Evolutionary conservation across 1,140 invertebrate species (phyloP).

Genomic region (Drosophila sulfurigaster): DNA sequence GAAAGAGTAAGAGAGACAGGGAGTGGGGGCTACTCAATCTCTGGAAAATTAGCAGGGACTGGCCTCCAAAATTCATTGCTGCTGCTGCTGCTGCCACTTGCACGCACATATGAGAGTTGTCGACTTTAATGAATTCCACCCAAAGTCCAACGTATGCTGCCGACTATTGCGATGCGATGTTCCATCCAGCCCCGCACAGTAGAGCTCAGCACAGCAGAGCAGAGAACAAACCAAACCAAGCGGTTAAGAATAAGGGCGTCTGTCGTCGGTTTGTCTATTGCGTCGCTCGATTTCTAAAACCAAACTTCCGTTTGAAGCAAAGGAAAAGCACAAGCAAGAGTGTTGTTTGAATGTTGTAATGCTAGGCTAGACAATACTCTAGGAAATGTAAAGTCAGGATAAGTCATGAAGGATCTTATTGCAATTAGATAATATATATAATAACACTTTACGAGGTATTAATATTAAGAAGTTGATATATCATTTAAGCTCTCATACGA

Average conservation of each 20-base stretch:
- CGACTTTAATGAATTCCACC: conserved; percentile 36
- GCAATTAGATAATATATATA: too few species aligned
- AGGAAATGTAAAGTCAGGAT: not conserved
- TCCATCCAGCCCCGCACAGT: not conserved
- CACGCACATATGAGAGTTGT: conserved; percentile 51
- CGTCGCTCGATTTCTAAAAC: conserved; percentile 76
- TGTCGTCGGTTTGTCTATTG: conserved; percentile 46
- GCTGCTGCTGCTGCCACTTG: conserved; percentile 23
- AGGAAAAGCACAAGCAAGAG: conserved; percentile 3
- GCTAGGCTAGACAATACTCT: conserved; percentile 13
- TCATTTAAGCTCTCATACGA: too few species aligned
- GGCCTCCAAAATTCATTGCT: conserved; percentile 64
- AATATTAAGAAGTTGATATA: too few species aligned
- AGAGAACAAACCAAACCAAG: not conserved
- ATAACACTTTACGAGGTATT: too few species aligned
- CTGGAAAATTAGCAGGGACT: conserved; percentile 60
- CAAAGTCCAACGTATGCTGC: conserved; percentile 50
- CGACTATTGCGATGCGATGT: not conserved
- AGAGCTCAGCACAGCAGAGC: not conserved
- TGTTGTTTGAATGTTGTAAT: not conserved
- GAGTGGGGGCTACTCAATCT: conserved; percentile 16
- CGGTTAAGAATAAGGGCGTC: conserved; percentile 23
- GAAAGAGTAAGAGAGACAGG: not conserved
- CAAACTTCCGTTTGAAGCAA: conserved; percentile 61
- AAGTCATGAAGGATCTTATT: not conserved